A percentile compares a stretch with the other conserved stretches of the same genome.
Conservation (phyloP, 2,113 vertebrate species). For the Amphiprion ocellaris region DNA sequence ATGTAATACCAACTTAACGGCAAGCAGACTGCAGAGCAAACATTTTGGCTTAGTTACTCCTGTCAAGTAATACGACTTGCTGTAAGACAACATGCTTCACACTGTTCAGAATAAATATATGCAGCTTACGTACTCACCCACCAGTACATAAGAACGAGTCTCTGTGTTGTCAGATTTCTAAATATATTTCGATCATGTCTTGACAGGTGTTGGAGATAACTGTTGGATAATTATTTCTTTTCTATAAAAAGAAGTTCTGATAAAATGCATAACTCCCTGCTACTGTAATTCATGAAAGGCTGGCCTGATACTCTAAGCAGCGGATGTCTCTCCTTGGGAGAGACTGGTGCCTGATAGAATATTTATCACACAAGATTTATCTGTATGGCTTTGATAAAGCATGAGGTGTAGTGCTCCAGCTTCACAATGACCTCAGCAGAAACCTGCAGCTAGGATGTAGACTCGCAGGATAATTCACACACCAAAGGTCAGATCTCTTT, state of each 20-base stretch:
- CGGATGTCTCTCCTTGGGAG: slow-evolving; percentile 43
- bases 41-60: neutral
- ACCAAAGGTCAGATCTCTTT: slow-evolving; percentile 59
- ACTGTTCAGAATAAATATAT: slow-evolving; percentile 13
- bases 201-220: slow-evolving; percentile 13
- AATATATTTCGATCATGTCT: slow-evolving; percentile 13
- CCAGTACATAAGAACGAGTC: neutral
- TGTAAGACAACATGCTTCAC: slow-evolving; percentile 22
- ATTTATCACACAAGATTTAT: slow-evolving; percentile 71
- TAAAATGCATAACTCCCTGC: slow-evolving; percentile 10
- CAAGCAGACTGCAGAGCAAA: too few relatives aligned
- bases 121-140: slow-evolving; percentile 29
- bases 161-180: slow-evolving; percentile 23
- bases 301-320: slow-evolving; percentile 27
- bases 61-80: slow-evolving; percentile 3
- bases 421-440: slow-evolving; percentile 65
- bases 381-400: slow-evolving; percentile 60
- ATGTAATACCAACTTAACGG: too few relatives aligned
- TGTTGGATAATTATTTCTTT: slow-evolving; percentile 5
- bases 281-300: slow-evolving; percentile 43
- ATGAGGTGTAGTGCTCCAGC: slow-evolving; percentile 35
- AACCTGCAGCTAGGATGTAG: slow-evolving; percentile 46
- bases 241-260: slow-evolving; percentile 7
- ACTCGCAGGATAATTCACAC: slow-evolving; percentile 57
- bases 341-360: slow-evolving; percentile 60